Conservation (phyloP, 1,140 invertebrate species). For the Cydia splendana region DNA sequence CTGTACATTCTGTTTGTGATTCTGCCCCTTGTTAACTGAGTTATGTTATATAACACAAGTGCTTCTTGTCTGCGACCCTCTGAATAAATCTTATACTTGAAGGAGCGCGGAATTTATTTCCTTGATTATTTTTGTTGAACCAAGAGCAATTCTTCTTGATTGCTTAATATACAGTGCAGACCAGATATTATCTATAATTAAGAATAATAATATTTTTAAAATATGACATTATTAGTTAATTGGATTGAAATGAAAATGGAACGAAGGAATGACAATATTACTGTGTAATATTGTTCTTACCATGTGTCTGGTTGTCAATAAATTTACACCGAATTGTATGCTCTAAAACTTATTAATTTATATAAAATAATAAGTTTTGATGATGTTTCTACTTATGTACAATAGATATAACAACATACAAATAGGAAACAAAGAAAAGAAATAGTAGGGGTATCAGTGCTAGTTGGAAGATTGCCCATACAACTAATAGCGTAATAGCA, state of each 20-base stretch:
- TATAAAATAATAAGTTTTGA: too few species aligned
- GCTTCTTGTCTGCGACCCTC: slow-evolving; percentile 61
- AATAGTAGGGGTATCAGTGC: not conserved
- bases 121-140: slow-evolving; percentile 1
- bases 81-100: slow-evolving; percentile 67
- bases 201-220: too few species aligned
- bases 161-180: not conserved
- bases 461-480: slow-evolving; percentile 18
- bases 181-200: too few species aligned
- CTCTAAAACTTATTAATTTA: too few species aligned
- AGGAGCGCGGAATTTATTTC: slow-evolving; percentile 39
- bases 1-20: slow-evolving; percentile 68
- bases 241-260: too few species aligned
- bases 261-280: too few species aligned
- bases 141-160: not conserved
- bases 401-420: not conserved
- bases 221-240: too few species aligned
- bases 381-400: too few species aligned
- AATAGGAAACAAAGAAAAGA: not conserved
- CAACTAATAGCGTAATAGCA: slow-evolving; percentile 17
- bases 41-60: slow-evolving; percentile 71
- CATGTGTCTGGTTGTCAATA: too few species aligned
- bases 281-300: too few species aligned
- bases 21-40: slow-evolving; percentile 69
- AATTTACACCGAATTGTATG: too few species aligned